Base-by-base conservation (phyloP, 2,113 vertebrate species). In the Rhombomys opimus region DNA sequence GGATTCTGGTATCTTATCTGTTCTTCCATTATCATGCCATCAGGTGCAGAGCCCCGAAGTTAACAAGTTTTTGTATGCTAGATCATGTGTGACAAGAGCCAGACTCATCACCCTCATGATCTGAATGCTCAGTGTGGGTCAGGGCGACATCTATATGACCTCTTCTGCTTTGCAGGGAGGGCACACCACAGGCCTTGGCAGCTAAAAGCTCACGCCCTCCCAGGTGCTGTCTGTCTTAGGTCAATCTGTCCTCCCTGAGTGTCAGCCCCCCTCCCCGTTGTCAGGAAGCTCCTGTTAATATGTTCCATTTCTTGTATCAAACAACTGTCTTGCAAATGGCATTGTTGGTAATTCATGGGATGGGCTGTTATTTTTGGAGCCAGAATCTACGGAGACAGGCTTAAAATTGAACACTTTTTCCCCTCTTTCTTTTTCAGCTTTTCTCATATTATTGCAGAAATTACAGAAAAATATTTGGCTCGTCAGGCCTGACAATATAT, bases 381-480 rank as follows among this genome's bases (percentile, higher is more conserved):
- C 10, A 85, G 46, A 12, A n/a, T 61, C 46, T 85, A 14, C 25
- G 35, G 82, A 92, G 92, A 93, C 92, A 82, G 86, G 90, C 76
- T 81, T 85, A 52, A 96, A 52, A 82, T 88, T 8, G 18, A 82
- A 15, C 13, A 76, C 35, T 54, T 81, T 82, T 72, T 67, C 73
- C n/a, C 32, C 75, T 22, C 11, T 46, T 52, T 35, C 50, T 22
- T 76, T 76, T 89, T 84, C 61, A 54, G 63, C 90, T 96, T 86
- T 95, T 81, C 95, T 97, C 93, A 32, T 93, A 95, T 94, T 96
- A 96, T 94, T 96, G 95, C 88, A 95, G 89, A 97, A 97, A 97
- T 96, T 97, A 96, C 96, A 96, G 95, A 96, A 90, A 97, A 97
- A 95, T 97, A 92, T 93, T 97, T 98, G 97, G 97, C 97, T 96